A percentile compares a stretch with the other conserved stretches of the same genome.
Conservation (phyloP, 2,113 vertebrate genomes). For the Castor canadensis region DNA sequence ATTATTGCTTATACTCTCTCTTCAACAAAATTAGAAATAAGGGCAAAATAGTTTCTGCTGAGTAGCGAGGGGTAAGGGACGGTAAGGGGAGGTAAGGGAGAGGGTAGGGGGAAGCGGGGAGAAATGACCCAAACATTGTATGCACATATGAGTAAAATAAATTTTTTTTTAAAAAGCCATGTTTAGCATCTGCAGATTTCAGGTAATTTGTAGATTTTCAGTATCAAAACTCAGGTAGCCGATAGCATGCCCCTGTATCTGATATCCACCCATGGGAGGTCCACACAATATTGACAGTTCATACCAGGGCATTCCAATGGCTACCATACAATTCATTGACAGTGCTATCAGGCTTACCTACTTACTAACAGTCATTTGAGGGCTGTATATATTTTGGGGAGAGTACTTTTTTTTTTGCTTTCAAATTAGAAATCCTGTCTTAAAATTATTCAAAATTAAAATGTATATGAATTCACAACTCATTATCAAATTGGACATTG, state of each 20-base stretch:
- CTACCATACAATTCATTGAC: neutral
- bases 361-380: neutral
- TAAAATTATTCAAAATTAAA: neutral
- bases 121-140: too few species aligned
- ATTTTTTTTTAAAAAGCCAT: too few species aligned
- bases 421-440: neutral
- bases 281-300: accelerated
- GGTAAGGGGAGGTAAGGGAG: too few species aligned
- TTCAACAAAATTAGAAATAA: too few species aligned
- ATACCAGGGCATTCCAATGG: accelerated
- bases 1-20: too few species aligned
- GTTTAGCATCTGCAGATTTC: neutral
- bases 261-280: accelerated
- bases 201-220: neutral
- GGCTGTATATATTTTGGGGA: neutral
- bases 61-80: too few species aligned
- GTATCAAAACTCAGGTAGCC: neutral
- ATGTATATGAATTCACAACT: neutral
- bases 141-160: too few species aligned
- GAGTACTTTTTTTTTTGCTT: neutral
- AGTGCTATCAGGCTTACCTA: neutral
- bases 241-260: neutral
- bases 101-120: too few species aligned
- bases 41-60: too few species aligned
- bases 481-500: neutral